Base-by-base conservation (phyloP, 2,797 vertebrate species). In the Gephyroberyx darwinii region DNA sequence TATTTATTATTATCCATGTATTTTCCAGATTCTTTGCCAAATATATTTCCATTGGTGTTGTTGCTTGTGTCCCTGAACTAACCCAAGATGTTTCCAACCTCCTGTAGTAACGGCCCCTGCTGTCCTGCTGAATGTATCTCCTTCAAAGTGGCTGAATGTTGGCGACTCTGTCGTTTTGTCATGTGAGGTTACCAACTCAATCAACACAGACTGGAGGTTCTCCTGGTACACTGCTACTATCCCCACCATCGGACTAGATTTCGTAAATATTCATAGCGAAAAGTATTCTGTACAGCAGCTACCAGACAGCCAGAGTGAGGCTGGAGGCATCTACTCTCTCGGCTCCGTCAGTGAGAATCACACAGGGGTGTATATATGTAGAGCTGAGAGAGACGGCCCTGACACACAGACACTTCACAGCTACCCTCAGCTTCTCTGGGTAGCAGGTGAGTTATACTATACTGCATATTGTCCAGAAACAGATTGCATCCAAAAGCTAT, bases 291-390 rank as follows among this genome's bases (percentile, higher is more conserved):
- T 80, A 65, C 66, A 76, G 53, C 66, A 79, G 75, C 59, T 51
- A 63, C 13, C 75, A 73, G 77, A 63, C 50, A 60, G 65, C 57
- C 66, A 72, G 63, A 53, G 48, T 7, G 14, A 22, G 26, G 62
- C 78, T 80, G 78, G 51, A 85, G 80, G 85, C 71, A 35, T 51
- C 51, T 54, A 13, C 53, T 73, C 65, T 64, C 71, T 76, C 60
- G 69, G 78, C 65, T 77, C 72, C 55, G 77, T 70, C 69, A 72
- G 13, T 43, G 69, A 73, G 78, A 78, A 72, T 70, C 69, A 81
- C 50, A 73, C 56, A 70, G 53, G 19, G 30, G 7, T 43, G 33
- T 53, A 16, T 3, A 52, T 57, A 71, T 17, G 50, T 2, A 8
- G 72, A 70, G 74, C 69, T 45, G 61, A 66, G 66, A 65, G 69